Evolutionary conservation across 2,888 invertebrate species (phyloP).

Genomic region (Caenorhabditis macrosperma): DNA sequence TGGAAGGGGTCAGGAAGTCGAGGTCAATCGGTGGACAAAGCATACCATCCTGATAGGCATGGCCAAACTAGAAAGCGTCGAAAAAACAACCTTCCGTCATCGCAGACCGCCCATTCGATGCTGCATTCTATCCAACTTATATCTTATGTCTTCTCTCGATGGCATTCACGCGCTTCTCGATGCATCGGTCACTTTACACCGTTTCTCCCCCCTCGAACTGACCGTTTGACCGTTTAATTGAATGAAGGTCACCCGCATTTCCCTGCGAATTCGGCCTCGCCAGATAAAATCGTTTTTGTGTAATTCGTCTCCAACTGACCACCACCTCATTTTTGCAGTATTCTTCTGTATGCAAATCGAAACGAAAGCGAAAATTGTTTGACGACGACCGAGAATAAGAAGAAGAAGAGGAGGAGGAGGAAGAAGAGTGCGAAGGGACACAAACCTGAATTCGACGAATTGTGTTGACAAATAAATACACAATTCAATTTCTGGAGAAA

Average conservation of each 20-base stretch:
- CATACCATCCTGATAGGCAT: not conserved
- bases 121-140: conserved; percentile 6
- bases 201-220: not conserved
- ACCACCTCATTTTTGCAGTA: conserved; percentile 8
- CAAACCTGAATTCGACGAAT: conserved; percentile 56
- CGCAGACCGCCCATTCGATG: not conserved
- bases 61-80: conserved; percentile 6
- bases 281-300: conserved; percentile 1
- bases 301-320: conserved; percentile 21
- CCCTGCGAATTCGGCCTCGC: not conserved
- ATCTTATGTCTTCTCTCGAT: conserved; percentile 6
- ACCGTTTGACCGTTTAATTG: conserved; percentile 5
- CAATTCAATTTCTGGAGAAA: conserved; percentile 11
- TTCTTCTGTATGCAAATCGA: conserved; percentile 43
- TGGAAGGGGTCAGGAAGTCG: conserved; percentile 36
- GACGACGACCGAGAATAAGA: conserved; percentile 8
- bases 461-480: conserved; percentile 29
- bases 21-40: conserved; percentile 34
- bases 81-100: not conserved
- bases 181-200: conserved; percentile 46
- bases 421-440: not conserved
- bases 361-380: conserved; percentile 35
- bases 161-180: conserved; percentile 22
- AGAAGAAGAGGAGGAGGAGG: conserved; percentile 1
- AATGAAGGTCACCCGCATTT: conserved; percentile 30